Base-by-base conservation (phyloP, 2,113 vertebrate genomes). In the Laterallus jamaicensis region DNA sequence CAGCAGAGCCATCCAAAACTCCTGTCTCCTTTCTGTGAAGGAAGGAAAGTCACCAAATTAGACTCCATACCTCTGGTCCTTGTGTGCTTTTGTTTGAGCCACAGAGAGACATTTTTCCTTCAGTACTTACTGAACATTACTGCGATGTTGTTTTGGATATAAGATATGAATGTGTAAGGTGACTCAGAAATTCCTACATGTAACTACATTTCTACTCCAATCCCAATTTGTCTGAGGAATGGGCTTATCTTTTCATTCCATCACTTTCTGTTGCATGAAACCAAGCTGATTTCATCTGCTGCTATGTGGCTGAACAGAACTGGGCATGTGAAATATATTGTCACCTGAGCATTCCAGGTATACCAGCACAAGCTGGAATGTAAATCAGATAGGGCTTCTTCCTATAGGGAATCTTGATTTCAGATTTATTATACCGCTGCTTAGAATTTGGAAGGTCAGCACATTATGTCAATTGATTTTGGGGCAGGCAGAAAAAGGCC, bases 351-450 rank as follows among this genome's bases (percentile, higher is more conserved):
- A 73, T 83, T 73, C 71, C 83, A 88, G 68, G 68, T 50, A 32
- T 82, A 64, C 79, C 67, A 55, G 66, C 52, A 75, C 56, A 78
- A 75, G 71, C 58, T 93, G 77, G 56, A 76, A 60, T 49, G 89
- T 60, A 91, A 95, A 94, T 91, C 84, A 94, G 77, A 86, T 60
- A 69, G n/a, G 71, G 50, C 21, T 78, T 91, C 77, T 89, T 73
- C 78, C 77, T 86, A 7, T 6, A 29, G 90, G 55, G 77, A 95
- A 32, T 32, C 44, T 54, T 54, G 84, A 62, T 94, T 94, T 91
- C 59, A 84, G 68, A 89, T 89, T 84, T 92, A 93, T 86, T 68
- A 68, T 11, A 4, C 32, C 39, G 64, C 50, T 76, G 10, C 35
- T 44, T 58, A 70, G 88, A 90, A 77, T 76, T 66, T 80, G 87